phyloP scores from a whole-genome alignment of 2,888 invertebrate genomes.

The Eupsilia transversa region DNA sequence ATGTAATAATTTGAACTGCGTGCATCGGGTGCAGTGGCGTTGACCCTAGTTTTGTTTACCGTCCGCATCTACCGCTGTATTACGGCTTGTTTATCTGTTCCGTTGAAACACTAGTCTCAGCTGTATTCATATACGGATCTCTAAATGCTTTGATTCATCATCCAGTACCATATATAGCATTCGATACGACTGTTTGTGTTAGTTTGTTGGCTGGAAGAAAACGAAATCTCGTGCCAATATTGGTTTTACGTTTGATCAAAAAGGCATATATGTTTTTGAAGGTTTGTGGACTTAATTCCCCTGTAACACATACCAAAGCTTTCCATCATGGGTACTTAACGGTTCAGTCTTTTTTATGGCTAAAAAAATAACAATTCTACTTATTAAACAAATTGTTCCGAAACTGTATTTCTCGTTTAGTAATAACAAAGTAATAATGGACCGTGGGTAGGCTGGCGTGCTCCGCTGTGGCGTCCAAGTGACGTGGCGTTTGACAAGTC shows the following conservation, averaged over 20 bases:
- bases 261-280: slow-evolving; percentile 5
- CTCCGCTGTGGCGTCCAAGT: slow-evolving; percentile 57
- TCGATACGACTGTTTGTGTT: slow-evolving; percentile 46
- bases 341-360: slow-evolving; percentile 1
- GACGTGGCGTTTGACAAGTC: slow-evolving; percentile 81
- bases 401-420: slow-evolving; percentile 53
- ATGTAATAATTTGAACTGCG: slow-evolving; percentile 55
- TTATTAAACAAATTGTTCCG: slow-evolving; percentile 28
- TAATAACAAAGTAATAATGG: slow-evolving; percentile 66
- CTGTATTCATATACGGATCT: slow-evolving; percentile 72
- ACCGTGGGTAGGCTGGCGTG: slow-evolving; percentile 69
- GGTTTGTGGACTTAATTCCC: slow-evolving; percentile 9
- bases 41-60: slow-evolving; percentile 85
- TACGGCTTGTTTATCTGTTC: slow-evolving; percentile 70
- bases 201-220: slow-evolving; percentile 42
- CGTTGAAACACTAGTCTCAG: slow-evolving; percentile 74
- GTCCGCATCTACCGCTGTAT: slow-evolving; percentile 75
- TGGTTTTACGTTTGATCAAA: slow-evolving; percentile 38
- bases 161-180: slow-evolving; percentile 42
- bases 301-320: slow-evolving; percentile 9
- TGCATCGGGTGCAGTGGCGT: slow-evolving; percentile 73
- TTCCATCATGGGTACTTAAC: neutral
- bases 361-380: slow-evolving; percentile 33
- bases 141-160: slow-evolving; percentile 58
- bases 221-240: slow-evolving; percentile 51